These are phyloP conservation scores for Catocala nupta DNA, from an alignment of 2,888 invertebrate species.

Conservation along the genomic window DNA sequence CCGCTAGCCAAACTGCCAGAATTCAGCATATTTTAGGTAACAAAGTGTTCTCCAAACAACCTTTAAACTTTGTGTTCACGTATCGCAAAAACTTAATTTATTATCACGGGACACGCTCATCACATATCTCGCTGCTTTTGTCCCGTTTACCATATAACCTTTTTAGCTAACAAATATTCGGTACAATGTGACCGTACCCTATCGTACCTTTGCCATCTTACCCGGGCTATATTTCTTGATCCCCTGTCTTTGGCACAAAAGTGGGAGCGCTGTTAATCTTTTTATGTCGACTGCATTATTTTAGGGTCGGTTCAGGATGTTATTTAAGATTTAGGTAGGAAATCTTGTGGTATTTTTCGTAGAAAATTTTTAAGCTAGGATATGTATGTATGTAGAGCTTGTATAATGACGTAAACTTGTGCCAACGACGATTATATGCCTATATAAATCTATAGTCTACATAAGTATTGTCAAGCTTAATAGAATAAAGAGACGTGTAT, in stretches of 20 bases:
- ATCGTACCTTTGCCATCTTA: slow-evolving; percentile 53
- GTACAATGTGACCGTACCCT: slow-evolving; percentile 41
- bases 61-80: no score
- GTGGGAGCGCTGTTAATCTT: slow-evolving; percentile 75
- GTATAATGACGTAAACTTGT: not conserved
- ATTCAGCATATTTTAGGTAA: no score
- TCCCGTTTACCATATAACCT: slow-evolving; percentile 13
- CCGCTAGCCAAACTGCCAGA: no score
- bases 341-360: slow-evolving; percentile 41
- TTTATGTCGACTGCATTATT: slow-evolving; percentile 77
- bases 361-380: slow-evolving; percentile 37
- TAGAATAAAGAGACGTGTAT: no score
- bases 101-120: slow-evolving; percentile 4
- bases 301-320: slow-evolving; percentile 60
- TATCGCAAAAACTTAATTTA: slow-evolving; percentile 1
- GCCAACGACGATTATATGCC: no score
- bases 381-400: not conserved
- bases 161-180: slow-evolving; percentile 27
- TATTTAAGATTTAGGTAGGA: slow-evolving; percentile 54
- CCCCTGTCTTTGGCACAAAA: slow-evolving; percentile 71
- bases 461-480: no score
- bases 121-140: slow-evolving; percentile 12
- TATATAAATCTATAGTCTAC: no score
- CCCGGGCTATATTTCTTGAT: slow-evolving; percentile 71
- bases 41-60: no score